A percentile compares a stretch with the other conserved stretches of the same genome.
Evolutionary conservation across 2,888 invertebrate genomes (phyloP).

Genomic region (Cosmia pyralina): DNA sequence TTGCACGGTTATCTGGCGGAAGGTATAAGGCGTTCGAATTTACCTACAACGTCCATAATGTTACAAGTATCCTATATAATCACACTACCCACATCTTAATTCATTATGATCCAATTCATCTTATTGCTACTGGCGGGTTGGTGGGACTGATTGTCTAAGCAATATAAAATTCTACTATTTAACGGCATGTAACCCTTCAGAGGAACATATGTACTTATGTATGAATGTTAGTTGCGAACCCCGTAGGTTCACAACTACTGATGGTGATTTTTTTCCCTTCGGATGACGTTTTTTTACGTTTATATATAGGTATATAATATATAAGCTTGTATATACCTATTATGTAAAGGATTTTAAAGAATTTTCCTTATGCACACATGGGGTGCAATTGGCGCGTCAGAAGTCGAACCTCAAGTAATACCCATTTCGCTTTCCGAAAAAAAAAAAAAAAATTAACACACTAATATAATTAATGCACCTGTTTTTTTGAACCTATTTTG

Average conservation of each 20-base stretch:
- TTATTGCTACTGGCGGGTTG: slow-evolving; percentile 24
- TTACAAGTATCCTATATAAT: slow-evolving; percentile 6
- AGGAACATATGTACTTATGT: too few relatives aligned
- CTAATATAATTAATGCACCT: too few relatives aligned
- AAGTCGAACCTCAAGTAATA: background rate
- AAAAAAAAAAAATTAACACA: background rate
- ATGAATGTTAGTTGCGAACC: too few relatives aligned
- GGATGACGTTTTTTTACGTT: too few relatives aligned
- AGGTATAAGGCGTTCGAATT: background rate
- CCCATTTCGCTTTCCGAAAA: background rate
- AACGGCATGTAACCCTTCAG: background rate
- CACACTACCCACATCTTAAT: slow-evolving; percentile 23
- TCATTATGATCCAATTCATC: slow-evolving; percentile 21
- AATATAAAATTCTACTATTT: background rate
- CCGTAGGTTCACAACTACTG: too few relatives aligned
- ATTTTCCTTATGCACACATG: too few relatives aligned
- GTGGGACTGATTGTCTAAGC: slow-evolving; percentile 5
- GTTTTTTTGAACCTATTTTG: background rate
- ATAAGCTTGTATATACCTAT: too few relatives aligned
- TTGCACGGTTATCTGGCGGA: too few relatives aligned
- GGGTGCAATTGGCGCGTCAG: too few relatives aligned
- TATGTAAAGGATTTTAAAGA: too few relatives aligned
- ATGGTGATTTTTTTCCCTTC: too few relatives aligned
- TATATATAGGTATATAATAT: too few relatives aligned
- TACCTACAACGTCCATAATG: background rate